Evolutionary conservation across 2,888 invertebrate species (phyloP).

Genomic region (Chromoteleia sp.): DNA sequence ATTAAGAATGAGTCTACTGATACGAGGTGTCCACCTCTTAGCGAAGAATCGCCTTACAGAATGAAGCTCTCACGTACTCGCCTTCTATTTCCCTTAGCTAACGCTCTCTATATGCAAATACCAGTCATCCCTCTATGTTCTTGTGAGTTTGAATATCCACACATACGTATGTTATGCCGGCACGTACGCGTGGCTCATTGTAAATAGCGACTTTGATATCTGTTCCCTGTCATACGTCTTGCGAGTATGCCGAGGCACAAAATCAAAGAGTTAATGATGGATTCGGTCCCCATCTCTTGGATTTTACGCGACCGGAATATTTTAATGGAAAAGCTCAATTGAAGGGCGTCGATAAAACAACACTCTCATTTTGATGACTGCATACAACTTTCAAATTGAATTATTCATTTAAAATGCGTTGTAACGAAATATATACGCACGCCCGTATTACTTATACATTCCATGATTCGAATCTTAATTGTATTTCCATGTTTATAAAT

Average conservation of each 20-base stretch:
- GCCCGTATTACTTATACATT: conserved; percentile 53
- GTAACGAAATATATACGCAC: conserved; percentile 54
- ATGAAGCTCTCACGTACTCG: conserved; percentile 82
- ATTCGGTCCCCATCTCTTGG: conserved; percentile 73
- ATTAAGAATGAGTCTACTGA: conserved; percentile 83
- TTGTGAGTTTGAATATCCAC: conserved; percentile 72
- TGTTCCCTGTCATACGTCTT: conserved; percentile 77
- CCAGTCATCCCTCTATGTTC: conserved; percentile 74
- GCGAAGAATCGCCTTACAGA: conserved; percentile 80
- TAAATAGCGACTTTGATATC: conserved; percentile 83
- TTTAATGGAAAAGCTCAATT: conserved; percentile 70
- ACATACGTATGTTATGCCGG: conserved; percentile 69
- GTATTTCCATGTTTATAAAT: conserved; percentile 27
- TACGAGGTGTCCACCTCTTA: conserved; percentile 82
- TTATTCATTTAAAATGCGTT: conserved; percentile 65
- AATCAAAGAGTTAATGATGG: conserved; percentile 81
- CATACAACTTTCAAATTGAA: conserved; percentile 59
- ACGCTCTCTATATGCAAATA: conserved; percentile 85
- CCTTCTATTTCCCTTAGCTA: conserved; percentile 84
- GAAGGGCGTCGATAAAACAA: conserved; percentile 67
- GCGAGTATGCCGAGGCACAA: conserved; percentile 73
- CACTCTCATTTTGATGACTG: conserved; percentile 62
- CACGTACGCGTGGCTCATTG: conserved; percentile 76
- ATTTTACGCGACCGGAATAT: conserved; percentile 69
- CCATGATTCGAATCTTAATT: conserved; percentile 49